Evolutionary conservation across 2,113 vertebrate species (phyloP).

Genomic region (Sceloporus undulatus): DNA sequence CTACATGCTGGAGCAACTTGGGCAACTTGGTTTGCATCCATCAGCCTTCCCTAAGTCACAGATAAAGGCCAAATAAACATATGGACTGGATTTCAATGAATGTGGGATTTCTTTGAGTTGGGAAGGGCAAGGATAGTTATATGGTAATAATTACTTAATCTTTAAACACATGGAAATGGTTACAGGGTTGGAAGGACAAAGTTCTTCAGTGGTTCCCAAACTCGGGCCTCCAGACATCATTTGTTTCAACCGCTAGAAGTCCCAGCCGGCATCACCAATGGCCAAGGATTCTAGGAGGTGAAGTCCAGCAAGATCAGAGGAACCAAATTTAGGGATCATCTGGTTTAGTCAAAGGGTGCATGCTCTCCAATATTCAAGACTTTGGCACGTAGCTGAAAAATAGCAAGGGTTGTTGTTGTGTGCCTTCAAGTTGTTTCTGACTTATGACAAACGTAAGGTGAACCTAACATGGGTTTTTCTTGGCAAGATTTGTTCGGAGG

Average conservation of each 20-base stretch:
- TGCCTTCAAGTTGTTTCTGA: no score
- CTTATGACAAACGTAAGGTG: no score
- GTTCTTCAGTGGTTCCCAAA: no score
- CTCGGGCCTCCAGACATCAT: no score
- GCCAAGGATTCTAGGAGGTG: no score
- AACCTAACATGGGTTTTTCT: no score
- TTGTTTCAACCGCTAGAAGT: no score
- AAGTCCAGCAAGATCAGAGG: not conserved
- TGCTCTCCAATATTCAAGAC: not conserved
- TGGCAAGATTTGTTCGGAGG: no score
- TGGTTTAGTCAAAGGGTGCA: not conserved
- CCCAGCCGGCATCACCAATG: no score
- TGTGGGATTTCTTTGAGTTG: not conserved
- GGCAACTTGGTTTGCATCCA: not conserved
- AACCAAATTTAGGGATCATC: not conserved
- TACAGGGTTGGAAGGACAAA: not conserved
- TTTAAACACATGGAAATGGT: not conserved
- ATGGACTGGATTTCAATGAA: not conserved
- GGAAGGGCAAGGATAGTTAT: not conserved
- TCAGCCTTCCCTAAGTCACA: not conserved
- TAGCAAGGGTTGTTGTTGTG: no score
- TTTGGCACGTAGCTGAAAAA: not conserved
- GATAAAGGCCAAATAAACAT: not conserved
- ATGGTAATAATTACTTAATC: not conserved
- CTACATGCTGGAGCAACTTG: not conserved